phyloP scores from a whole-genome alignment of 2,113 vertebrate genomes.

The Ranitomeya imitator region DNA sequence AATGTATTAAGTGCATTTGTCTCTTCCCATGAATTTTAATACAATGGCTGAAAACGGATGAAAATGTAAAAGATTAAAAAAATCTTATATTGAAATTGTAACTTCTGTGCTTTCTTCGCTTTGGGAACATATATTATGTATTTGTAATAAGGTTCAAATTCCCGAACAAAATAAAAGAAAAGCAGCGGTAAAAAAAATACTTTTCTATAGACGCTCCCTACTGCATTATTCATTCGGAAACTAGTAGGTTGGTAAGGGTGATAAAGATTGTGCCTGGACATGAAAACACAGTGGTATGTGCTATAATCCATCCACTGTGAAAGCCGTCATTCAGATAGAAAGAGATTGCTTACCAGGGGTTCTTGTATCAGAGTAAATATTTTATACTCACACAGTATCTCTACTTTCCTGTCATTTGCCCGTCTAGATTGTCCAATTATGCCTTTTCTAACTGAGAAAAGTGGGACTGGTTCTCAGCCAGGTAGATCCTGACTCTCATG shows the following conservation, averaged over 20 bases:
- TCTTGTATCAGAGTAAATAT: constrained; percentile 47
- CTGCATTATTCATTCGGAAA: constrained; percentile 32
- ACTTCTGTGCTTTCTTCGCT: not conserved
- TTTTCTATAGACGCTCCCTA: not conserved
- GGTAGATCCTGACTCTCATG: not conserved
- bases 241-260: constrained; percentile 20
- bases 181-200: not conserved
- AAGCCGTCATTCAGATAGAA: constrained; percentile 38
- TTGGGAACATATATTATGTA: not conserved
- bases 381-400: constrained; percentile 37
- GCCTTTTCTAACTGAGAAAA: not conserved
- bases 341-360: constrained; percentile 46
- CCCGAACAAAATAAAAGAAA: not conserved
- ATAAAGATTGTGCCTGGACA: constrained; percentile 45
- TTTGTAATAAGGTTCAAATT: not conserved
- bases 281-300: constrained; percentile 40
- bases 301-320: constrained; percentile 41
- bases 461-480: constrained; percentile 20
- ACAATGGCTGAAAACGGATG: not conserved
- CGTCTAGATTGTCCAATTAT: constrained; percentile 24
- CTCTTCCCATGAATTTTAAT: not conserved
- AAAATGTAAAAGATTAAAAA: not conserved
- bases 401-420: constrained; percentile 16
- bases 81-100: not conserved
- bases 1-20: not conserved